Conservation (phyloP, 2,888 invertebrate species). For the Drosophila kambysellisi region DNA sequence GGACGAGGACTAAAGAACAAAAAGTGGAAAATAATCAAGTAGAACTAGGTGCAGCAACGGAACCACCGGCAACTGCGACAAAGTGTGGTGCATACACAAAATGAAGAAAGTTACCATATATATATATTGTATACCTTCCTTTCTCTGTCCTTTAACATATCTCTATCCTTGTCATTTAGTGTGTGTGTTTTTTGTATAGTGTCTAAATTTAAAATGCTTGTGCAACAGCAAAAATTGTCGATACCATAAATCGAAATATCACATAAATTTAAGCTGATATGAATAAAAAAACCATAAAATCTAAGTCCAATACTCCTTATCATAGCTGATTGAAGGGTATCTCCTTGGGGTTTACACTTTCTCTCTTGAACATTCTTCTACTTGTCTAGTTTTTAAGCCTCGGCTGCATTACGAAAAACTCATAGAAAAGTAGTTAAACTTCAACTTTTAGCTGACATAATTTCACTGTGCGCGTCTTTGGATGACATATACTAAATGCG, state of each 20-base stretch:
- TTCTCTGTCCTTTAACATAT: not conserved
- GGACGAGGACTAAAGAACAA: slow-evolving; percentile 15
- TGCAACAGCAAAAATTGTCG: not conserved
- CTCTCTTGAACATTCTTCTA: not conserved
- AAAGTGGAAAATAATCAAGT: slow-evolving; percentile 70
- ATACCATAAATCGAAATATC: not conserved
- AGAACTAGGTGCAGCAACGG: slow-evolving; percentile 55
- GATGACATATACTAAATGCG: slow-evolving; percentile 63
- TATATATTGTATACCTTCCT: not conserved
- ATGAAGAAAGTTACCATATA: slow-evolving; percentile 65
- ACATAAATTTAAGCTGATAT: too few relatives aligned
- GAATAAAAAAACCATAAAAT: not conserved
- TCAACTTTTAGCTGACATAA: slow-evolving; percentile 73
- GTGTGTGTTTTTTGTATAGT: not conserved
- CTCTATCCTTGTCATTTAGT: not conserved
- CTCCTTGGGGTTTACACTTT: not conserved
- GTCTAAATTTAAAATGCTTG: not conserved
- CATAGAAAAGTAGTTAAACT: slow-evolving; percentile 77
- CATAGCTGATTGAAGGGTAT: slow-evolving; percentile 2
- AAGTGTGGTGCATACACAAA: slow-evolving; percentile 65
- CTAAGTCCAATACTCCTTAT: not conserved
- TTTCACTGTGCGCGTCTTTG: slow-evolving; percentile 57
- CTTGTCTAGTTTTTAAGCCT: slow-evolving; percentile 22
- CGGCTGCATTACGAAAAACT: slow-evolving; percentile 57
- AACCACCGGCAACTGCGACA: slow-evolving; percentile 59